Percentiles rank a stretch among this genome's conserved stretches.
phyloP scores from a whole-genome alignment of 1,140 invertebrate genomes.

The Rhyzopertha dominica region DNA sequence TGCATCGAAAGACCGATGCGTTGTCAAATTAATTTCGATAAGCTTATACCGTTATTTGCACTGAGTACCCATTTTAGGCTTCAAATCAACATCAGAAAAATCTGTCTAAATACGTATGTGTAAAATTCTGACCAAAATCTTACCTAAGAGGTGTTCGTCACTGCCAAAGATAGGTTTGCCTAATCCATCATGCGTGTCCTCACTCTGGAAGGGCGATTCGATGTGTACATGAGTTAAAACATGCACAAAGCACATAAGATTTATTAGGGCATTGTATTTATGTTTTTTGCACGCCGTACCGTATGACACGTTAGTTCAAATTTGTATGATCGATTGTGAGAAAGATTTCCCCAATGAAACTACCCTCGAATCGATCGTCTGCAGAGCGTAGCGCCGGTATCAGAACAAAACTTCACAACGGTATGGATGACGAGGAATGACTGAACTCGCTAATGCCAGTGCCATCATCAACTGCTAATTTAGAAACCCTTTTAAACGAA shows the following conservation, averaged over 20 bases:
- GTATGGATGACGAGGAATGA: conserved; percentile 36
- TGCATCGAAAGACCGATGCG: too few relatives aligned
- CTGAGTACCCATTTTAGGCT: too few relatives aligned
- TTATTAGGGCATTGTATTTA: conserved; percentile 28
- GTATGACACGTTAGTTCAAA: conserved; percentile 22
- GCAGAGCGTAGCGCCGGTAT: conserved; percentile 4
- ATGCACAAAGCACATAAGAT: conserved; percentile 26
- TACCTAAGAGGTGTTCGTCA: conserved; percentile 12
- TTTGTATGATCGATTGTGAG: conserved; percentile 33
- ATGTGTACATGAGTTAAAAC: conserved; percentile 26
- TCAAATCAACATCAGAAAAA: too few relatives aligned
- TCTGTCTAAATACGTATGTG: too few relatives aligned
- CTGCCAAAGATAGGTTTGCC: conserved; percentile 11
- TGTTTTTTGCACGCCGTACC: conserved; percentile 16
- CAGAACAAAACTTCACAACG: conserved; percentile 21
- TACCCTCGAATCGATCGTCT: conserved; percentile 1
- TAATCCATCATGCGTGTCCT: conserved; percentile 31
- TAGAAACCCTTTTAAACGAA: conserved; percentile 45
- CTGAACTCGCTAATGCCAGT: conserved; percentile 38
- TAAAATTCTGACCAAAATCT: not conserved
- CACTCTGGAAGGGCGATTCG: conserved; percentile 20
- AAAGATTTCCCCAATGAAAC: conserved; percentile 13
- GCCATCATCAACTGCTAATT: conserved; percentile 44
- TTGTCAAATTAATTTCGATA: too few relatives aligned
- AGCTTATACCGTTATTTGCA: too few relatives aligned